Evolutionary conservation across 2,888 invertebrate genomes (phyloP), one percentile per base, ranked within the genome.

Genomic region (Scaptomyza reducta): DNA sequence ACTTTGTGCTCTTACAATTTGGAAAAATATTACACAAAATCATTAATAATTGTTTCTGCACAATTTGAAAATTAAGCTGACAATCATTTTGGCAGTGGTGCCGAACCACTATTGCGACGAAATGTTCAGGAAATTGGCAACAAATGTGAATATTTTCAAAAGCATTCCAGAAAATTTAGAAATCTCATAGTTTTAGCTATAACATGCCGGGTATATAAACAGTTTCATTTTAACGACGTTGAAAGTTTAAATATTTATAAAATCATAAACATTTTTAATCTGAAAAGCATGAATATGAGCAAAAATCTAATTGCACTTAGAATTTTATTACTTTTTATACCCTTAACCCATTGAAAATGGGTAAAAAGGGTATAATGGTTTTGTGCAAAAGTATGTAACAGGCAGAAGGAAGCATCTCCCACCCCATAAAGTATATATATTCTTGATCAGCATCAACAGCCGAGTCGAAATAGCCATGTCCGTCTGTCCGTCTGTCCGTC

Each of bases 61-160:
- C 25, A 47, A 35, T 57, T 42, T 38, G 29, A 49, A 46, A 65
- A 46, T 57, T 11, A 16, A 58, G 44, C 54, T 31, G 61, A 44
- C 58, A 51, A 50, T 57, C 51, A 29, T 64, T 74, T 74, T 74
- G 73, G 73, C 73, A 73, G n/a, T 61, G 64, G 13, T 65, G 64
- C 11, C 22, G 47, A 41, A 47, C 25, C 41, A 45, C 9, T 62
- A 47, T 58, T 31, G 18, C 35, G 35, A 41, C 31, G 38, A n/a
- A n/a, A n/a, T 25, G 6, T 11, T 7, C 13, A 22, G 31, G 33
- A 33, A 46, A 40, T 46, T 40, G 63, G n/a, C 16, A 13, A 29
- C 18, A 61, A 47, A 27, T 25, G 46, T 46, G 27, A 5, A 7
- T 40, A 25, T 40, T 27, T 18, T 41, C 25, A 22, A 18, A 49